Conservation (phyloP, 2,113 vertebrate genomes). For the Amblyornis subalaris region DNA sequence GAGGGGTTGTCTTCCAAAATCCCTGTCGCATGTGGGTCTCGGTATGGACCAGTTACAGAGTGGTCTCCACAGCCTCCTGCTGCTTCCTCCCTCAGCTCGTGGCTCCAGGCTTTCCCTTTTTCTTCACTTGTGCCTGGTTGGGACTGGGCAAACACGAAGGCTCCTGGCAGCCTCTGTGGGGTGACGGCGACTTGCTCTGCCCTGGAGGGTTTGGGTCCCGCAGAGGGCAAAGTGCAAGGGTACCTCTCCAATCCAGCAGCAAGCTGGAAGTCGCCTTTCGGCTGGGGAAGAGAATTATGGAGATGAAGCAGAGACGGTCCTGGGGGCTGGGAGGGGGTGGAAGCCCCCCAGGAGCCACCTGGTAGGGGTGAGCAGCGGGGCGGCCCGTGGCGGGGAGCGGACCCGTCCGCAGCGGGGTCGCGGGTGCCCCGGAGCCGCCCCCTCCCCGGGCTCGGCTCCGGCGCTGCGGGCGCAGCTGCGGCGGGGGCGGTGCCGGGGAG, state of each 20-base stretch:
- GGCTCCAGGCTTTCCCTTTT: neutral
- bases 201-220: constrained; percentile 38
- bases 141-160: neutral
- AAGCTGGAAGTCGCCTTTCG: neutral
- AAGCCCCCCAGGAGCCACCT: neutral
- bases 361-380: neutral
- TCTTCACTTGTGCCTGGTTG: fast-evolving
- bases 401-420: neutral
- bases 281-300: neutral
- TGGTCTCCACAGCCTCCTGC: neutral
- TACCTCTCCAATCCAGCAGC: neutral
- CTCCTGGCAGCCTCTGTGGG: fast-evolving
- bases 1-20: neutral
- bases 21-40: neutral
- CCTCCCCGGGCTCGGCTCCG: neutral
- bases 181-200: neutral
- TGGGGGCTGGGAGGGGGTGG: neutral
- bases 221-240: neutral
- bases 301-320: neutral
- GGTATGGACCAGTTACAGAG: neutral
- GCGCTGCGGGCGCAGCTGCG: neutral
- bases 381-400: neutral
- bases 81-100: neutral
- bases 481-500: constrained; percentile 46
- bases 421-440: neutral